These are phyloP conservation scores for Megamerina dolium DNA, from an alignment of 2,888 invertebrate genomes.

Conservation along the genomic window DNA sequence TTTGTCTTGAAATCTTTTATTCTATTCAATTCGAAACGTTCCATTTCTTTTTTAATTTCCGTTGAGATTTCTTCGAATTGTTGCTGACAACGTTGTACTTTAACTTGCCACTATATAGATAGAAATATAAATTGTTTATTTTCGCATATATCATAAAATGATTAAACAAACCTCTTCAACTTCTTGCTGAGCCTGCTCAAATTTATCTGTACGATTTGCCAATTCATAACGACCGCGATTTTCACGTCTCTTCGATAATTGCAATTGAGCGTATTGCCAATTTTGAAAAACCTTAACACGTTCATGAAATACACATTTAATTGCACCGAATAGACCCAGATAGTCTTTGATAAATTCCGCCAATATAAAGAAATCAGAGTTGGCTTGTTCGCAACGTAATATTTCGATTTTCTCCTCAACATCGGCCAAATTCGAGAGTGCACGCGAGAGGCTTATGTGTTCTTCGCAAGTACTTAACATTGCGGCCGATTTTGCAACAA, in stretches of 20 bases:
- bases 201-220: constrained; percentile 82
- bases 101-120: constrained; percentile 76
- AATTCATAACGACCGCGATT: constrained; percentile 88
- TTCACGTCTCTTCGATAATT: constrained; percentile 89
- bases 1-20: constrained; percentile 86
- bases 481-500: constrained; percentile 81
- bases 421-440: constrained; percentile 84
- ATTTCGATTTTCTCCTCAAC: constrained; percentile 77
- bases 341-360: constrained; percentile 96
- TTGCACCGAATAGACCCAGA: constrained; percentile 82
- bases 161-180: constrained; percentile 95
- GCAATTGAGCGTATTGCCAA: constrained; percentile 96
- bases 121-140: too few species aligned
- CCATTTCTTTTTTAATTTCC: constrained; percentile 90
- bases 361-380: constrained; percentile 88
- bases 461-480: constrained; percentile 91
- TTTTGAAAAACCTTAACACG: constrained; percentile 77
- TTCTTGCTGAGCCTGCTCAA: constrained; percentile 81
- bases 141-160: too few species aligned
- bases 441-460: constrained; percentile 83
- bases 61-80: constrained; percentile 93
- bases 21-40: constrained; percentile 82
- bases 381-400: constrained; percentile 85
- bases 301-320: constrained; percentile 74
- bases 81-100: constrained; percentile 93